Evolutionary conservation across 2,113 vertebrate species (phyloP).

Genomic region (Terrapene triunguis): DNA sequence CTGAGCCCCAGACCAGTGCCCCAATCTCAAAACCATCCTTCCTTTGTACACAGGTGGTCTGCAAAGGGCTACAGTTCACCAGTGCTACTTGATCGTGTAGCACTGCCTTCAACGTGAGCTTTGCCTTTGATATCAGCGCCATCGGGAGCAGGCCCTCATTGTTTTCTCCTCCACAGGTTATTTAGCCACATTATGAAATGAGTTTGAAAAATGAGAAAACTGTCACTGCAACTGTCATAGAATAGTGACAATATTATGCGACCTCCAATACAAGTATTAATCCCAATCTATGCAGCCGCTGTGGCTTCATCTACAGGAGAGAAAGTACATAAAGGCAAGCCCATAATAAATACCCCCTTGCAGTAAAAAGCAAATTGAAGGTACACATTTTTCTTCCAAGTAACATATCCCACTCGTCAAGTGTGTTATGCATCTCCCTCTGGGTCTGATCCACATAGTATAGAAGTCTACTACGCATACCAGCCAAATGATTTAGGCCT

Average conservation of each 20-base stretch:
- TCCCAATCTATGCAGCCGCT: conserved; percentile 50
- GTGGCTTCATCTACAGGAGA: conserved; percentile 42
- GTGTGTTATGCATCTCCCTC: background rate
- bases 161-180: conserved; percentile 54
- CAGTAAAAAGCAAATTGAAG: background rate
- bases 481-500: background rate
- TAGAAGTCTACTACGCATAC: background rate
- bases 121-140: conserved; percentile 53
- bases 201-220: conserved; percentile 68
- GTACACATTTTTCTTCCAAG: background rate
- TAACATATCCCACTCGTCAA: background rate
- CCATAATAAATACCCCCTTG: background rate
- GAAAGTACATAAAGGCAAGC: background rate
- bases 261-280: conserved; percentile 57
- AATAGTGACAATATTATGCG: conserved; percentile 68
- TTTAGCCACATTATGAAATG: conserved; percentile 63
- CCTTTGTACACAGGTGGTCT: conserved; percentile 21
- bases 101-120: conserved; percentile 6
- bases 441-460: background rate
- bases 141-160: conserved; percentile 46
- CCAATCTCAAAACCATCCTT: conserved; percentile 30
- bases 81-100: background rate
- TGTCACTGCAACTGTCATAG: conserved; percentile 34
- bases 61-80: background rate
- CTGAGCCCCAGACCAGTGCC: background rate